Percentiles rank a stretch among this genome's conserved stretches.
These are phyloP conservation scores for Eupithecia centaureata DNA, from an alignment of 2,888 invertebrate species.

Conservation along the genomic window DNA sequence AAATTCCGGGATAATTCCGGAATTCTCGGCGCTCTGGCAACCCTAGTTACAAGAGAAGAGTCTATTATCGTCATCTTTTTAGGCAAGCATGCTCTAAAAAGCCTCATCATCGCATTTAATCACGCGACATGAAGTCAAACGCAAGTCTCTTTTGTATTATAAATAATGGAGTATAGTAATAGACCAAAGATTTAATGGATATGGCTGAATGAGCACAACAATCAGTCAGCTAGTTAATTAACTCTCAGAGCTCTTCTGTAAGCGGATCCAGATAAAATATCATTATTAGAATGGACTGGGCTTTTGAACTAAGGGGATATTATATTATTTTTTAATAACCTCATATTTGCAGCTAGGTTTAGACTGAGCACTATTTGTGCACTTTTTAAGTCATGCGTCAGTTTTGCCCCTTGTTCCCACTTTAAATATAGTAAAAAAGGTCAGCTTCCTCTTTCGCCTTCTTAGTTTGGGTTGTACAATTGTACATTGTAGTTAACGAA, in stretches of 20 bases:
- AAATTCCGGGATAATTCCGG: too few species aligned
- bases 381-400: not conserved
- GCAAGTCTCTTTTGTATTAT: too few species aligned
- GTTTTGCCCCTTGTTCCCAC: not conserved
- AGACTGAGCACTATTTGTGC: not conserved
- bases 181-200: too few species aligned
- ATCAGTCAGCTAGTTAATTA: not conserved
- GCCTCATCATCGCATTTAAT: too few species aligned
- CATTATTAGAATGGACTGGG: not conserved
- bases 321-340: not conserved
- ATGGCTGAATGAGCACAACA: not conserved
- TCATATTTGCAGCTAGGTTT: not conserved
- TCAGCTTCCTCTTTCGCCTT: not conserved
- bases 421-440: not conserved
- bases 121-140: too few species aligned
- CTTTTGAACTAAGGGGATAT: not conserved
- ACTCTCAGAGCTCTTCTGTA: not conserved
- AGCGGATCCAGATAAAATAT: not conserved
- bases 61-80: too few species aligned
- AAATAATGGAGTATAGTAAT: too few species aligned
- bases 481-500: too few species aligned
- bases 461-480: not conserved
- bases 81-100: too few species aligned
- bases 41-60: too few species aligned
- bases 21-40: too few species aligned